These are phyloP conservation scores for Scortum barcoo DNA, from an alignment of 2,113 vertebrate genomes.

Conservation along the genomic window DNA sequence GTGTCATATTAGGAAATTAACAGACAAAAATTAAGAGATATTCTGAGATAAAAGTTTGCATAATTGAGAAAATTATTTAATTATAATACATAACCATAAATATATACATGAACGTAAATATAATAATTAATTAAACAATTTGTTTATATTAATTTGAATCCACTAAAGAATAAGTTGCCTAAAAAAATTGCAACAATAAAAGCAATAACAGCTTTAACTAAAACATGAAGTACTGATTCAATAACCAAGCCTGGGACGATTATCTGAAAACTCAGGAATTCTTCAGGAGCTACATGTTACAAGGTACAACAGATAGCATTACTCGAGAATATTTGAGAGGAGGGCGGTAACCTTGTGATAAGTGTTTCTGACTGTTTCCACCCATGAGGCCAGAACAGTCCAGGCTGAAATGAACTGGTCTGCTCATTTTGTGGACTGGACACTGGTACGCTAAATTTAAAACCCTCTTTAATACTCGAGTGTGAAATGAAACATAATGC, in stretches of 20 bases:
- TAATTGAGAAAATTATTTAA: neutral
- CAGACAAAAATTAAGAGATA: neutral
- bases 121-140: too few relatives aligned
- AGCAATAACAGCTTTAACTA: neutral
- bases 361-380: neutral
- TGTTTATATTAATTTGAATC: too few relatives aligned
- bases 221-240: neutral
- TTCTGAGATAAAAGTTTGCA: neutral
- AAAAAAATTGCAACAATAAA: neutral
- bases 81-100: too few relatives aligned
- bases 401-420: neutral
- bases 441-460: too few relatives aligned
- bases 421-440: too few relatives aligned
- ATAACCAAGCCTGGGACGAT: neutral
- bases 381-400: neutral
- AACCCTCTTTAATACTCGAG: too few relatives aligned
- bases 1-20: neutral
- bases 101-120: too few relatives aligned
- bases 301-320: conserved; percentile 6
- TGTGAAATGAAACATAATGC: neutral
- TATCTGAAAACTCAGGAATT: neutral
- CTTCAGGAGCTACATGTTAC: neutral
- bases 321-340: neutral
- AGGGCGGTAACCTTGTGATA: neutral
- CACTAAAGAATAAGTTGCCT: neutral